Evolutionary conservation across 2,888 invertebrate species (phyloP), one percentile per base, ranked within the genome.

Genomic region (Lasioglossum pauxillum): DNA sequence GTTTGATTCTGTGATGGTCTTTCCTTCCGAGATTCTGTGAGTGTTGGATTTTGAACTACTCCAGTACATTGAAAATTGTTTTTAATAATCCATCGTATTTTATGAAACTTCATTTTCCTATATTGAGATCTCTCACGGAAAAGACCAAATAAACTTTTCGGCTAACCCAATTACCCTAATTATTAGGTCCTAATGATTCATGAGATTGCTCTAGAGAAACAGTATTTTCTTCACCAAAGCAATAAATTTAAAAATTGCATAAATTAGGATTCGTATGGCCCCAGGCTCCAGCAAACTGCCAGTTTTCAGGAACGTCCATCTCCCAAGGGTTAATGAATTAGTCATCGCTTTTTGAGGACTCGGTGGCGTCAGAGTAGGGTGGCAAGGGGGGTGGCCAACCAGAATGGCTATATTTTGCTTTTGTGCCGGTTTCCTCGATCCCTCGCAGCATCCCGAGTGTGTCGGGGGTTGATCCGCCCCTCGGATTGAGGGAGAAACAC

Each of bases 351-450:
- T 60, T 60, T 60, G 60, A 60, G 60, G 5, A 60, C 27, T 53
- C 53, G 53, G 27, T 60, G 12, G 60, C 60, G 60, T n/a, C 27
- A 60, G 60, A 76, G 64, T 35, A 44, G 27, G 19, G 14, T 2
- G 19, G 16, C n/a, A 31, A 38, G 44, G 44, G 19, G 41, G 14
- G 46, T 12, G n/a, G 53, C 23, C 8, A 38, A 38, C 64, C 27
- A 46, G 83, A 87, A 80, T 80, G 78, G 88, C 88, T 88, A 86
- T 90, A 90, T 89, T 89, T 89, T 89, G 88, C 90, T 86, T 88
- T 89, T 90, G 89, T 88, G 38, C 78, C 64, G 84, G 83, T 83
- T 88, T 90, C 67, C 82, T 41, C 75, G 78, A 57, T 79, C 81
- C 81, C 83, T 80, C 57, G 69, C 86, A 87, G 87, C 83, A 87